A percentile compares a stretch with the other conserved stretches of the same genome.
These are phyloP conservation scores for Siphlonurus alternatus DNA, from an alignment of 2,888 invertebrate species.

Conservation along the genomic window DNA sequence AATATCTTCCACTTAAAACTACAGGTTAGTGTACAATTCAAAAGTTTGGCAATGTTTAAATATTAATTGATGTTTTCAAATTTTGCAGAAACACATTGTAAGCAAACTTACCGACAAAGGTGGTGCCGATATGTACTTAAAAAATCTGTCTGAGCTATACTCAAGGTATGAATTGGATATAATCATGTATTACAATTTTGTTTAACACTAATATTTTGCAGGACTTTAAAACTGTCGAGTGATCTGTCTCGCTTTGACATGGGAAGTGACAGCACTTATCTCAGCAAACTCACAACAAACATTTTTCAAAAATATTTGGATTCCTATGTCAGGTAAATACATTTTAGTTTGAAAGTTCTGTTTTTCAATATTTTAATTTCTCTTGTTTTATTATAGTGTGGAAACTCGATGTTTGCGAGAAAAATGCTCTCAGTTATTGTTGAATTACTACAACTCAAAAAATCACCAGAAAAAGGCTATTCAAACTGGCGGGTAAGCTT, in stretches of 20 bases:
- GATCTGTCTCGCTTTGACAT: constrained; percentile 58
- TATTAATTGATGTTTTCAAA: constrained; percentile 9
- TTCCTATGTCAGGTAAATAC: constrained; percentile 49
- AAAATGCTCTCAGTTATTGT: constrained; percentile 54
- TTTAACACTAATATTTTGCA: constrained; percentile 22
- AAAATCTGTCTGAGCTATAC: constrained; percentile 76
- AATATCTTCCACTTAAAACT: constrained; percentile 87
- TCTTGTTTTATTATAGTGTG: constrained; percentile 29
- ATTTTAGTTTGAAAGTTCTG: constrained; percentile 7
- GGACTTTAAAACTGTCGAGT: constrained; percentile 55
- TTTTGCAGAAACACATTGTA: constrained; percentile 52
- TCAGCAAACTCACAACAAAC: constrained; percentile 58
- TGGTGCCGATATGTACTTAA: constrained; percentile 76
- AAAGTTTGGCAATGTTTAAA: neutral
- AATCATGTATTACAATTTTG: constrained; percentile 12
- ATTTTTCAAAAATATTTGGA: constrained; percentile 67
- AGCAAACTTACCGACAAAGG: constrained; percentile 63
- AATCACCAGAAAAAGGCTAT: constrained; percentile 90
- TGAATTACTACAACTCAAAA: constrained; percentile 78
- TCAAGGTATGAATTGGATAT: constrained; percentile 47
- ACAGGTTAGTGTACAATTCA: constrained; percentile 26
- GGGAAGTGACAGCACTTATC: constrained; percentile 59
- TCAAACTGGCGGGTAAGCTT: constrained; percentile 59
- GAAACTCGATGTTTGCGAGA: constrained; percentile 66
- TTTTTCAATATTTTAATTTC: constrained; percentile 6